phyloP scores from a whole-genome alignment of 2,797 vertebrate species.

The Cyprinella venusta region DNA sequence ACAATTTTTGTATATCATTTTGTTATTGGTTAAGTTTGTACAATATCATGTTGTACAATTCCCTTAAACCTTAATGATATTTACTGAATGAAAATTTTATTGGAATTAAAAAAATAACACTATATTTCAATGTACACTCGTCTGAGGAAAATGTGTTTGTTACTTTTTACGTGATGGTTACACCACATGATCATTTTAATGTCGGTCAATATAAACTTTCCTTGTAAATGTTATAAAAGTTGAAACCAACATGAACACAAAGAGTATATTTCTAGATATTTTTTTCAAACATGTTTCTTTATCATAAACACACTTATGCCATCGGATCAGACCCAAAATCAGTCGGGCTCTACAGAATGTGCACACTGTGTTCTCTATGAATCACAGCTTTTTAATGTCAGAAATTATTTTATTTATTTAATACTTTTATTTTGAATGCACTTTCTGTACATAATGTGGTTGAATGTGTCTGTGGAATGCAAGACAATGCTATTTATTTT shows the following conservation, averaged over 20 bases:
- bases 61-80: neutral
- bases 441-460: constrained; percentile 58
- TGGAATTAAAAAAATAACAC: neutral
- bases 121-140: neutral
- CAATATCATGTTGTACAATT: neutral
- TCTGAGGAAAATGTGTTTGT: neutral
- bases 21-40: neutral
- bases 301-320: neutral
- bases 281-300: neutral
- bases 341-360: constrained; percentile 30
- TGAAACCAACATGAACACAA: neutral
- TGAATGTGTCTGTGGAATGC: constrained; percentile 72
- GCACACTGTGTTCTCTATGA: constrained; percentile 4
- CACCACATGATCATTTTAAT: neutral
- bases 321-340: constrained; percentile 17
- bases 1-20: neutral
- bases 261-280: neutral
- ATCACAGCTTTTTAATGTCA: constrained; percentile 3
- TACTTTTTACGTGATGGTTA: neutral
- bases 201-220: neutral
- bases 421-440: constrained; percentile 51
- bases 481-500: constrained; percentile 71
- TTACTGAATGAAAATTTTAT: neutral
- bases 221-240: neutral
- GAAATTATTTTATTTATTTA: constrained; percentile 1